A percentile compares a stretch with the other conserved stretches of the same genome.
phyloP scores from a whole-genome alignment of 2,797 vertebrate species.

The Eutrigla gurnardus region DNA sequence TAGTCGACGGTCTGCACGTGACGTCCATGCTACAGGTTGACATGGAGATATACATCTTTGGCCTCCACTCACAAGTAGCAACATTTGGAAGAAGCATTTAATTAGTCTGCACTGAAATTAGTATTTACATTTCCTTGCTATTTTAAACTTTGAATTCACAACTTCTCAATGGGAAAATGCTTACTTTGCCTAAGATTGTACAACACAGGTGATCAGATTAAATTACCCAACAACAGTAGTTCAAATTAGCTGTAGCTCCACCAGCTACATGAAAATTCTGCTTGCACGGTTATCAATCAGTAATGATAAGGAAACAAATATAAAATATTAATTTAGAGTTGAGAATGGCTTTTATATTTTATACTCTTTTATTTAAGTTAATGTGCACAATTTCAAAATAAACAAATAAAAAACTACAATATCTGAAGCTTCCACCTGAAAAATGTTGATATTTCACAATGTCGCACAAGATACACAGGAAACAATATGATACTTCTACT shows the following conservation, averaged over 20 bases:
- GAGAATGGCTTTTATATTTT: too few relatives aligned
- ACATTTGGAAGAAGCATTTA: background rate
- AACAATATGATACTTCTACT: background rate
- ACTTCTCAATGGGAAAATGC: background rate
- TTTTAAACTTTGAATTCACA: background rate
- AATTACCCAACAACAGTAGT: background rate
- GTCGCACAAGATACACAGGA: background rate
- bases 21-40: constrained; percentile 11
- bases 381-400: too few relatives aligned
- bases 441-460: too few relatives aligned
- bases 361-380: too few relatives aligned
- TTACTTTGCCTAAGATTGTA: background rate
- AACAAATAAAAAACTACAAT: too few relatives aligned
- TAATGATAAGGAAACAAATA: too few relatives aligned
- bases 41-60: background rate
- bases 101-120: too few relatives aligned
- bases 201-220: background rate
- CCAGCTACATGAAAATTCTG: background rate
- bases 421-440: too few relatives aligned
- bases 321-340: too few relatives aligned
- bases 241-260: background rate
- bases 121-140: background rate
- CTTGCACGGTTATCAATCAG: accelerated
- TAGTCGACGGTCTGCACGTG: constrained; percentile 34
- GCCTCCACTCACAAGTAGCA: background rate